Conservation (phyloP, 2,888 invertebrate species). For the Macrophya annulata region DNA sequence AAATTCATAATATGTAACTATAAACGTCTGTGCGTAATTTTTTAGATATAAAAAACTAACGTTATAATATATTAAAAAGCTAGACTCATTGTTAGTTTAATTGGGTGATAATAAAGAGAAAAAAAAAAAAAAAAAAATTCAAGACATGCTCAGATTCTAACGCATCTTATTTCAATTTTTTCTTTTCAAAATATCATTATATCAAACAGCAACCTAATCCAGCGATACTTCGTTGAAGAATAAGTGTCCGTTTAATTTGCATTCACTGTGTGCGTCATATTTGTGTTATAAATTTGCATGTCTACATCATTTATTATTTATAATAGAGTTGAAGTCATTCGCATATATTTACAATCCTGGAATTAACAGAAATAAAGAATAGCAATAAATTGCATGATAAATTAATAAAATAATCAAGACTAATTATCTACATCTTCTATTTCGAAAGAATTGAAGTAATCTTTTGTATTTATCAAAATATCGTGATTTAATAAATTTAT, state of each 20-base stretch:
- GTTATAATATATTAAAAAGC: background rate
- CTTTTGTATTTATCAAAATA: background rate
- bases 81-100: too few species aligned
- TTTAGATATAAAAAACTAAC: background rate
- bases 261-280: background rate
- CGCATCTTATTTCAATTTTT: background rate
- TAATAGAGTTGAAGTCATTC: background rate
- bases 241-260: background rate
- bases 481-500: too few species aligned
- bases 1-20: background rate
- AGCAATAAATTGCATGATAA: background rate
- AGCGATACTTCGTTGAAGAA: background rate
- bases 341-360: background rate
- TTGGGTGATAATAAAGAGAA: background rate
- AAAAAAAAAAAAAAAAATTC: background rate
- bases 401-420: background rate
- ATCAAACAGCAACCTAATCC: background rate
- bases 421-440: background rate
- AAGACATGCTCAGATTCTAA: background rate
- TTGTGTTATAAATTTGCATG: background rate
- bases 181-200: background rate
- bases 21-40: background rate
- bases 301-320: background rate
- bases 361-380: background rate
- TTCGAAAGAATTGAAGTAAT: background rate